Base-by-base conservation (phyloP, 37 sponge, comb jelly and placozoan genomes). In the Spongilla lacustris region DNA sequence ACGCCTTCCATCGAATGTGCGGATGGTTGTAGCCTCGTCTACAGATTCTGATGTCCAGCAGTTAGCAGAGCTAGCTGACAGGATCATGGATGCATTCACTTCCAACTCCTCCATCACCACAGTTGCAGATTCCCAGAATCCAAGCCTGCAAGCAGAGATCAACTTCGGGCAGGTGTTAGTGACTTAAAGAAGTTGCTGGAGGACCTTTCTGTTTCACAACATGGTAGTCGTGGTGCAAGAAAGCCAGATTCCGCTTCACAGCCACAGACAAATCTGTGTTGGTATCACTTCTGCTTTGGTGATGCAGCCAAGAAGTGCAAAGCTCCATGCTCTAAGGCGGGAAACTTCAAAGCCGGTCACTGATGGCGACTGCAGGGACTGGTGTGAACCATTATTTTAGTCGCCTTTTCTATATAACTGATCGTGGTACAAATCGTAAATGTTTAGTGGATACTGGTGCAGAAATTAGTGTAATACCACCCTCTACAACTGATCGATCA, bases 261-360 rank as follows among this genome's bases (percentile, higher is more conserved):
- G 46, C 46, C 46, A 46, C 46, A 46, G 46, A 46, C 46, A 46
- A 46, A 10, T 46, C 46, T 46, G 46, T 46, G 46, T 31, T 79
- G 80, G 80, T 79, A 79, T 50, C 80, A 79, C 67, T 30, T 26
- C 26, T 66, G 80, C 32, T 79, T 50, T 11, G 80, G 80, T 50
- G 50, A 41, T 50, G 66, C 58, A 46, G 80, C 80, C 80, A 48
- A 50, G 32, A 50, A 41, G 29, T 79, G 58, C 67, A 25, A 31
- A 28, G 30, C 80, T n/a, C 80, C 80, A 46, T 79, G 80, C 67
- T 76, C 77, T 32, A 76, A 34, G 36, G 26, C 77, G 77, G 77
- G 77, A 76, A 76, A 76, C 77, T 27, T 25, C 77, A 35, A 35
- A 33, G 77, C 33, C 77, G 36, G 36, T 27, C 36, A 33, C n/a